phyloP scores from a whole-genome alignment of 2,888 invertebrate species.

The Microctonus hyperodae region DNA sequence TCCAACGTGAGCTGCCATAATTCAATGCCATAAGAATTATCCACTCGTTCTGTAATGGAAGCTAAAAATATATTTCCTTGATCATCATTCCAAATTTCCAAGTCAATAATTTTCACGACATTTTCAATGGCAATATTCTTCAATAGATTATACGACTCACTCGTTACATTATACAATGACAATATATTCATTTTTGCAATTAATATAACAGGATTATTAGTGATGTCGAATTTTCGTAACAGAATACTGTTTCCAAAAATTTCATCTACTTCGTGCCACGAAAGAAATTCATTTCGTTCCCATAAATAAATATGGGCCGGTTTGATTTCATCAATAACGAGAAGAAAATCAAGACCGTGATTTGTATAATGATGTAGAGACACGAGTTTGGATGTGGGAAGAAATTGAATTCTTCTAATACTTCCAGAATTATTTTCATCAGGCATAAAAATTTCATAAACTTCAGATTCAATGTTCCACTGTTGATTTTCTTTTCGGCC shows the following conservation, averaged over 20 bases:
- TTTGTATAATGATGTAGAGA: conserved; percentile 46
- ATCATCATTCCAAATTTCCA: conserved; percentile 36
- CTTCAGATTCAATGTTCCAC: conserved; percentile 39
- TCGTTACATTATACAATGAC: conserved; percentile 44
- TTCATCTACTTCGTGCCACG: conserved; percentile 44
- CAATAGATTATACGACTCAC: conserved; percentile 30
- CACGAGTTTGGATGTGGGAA: conserved; percentile 42
- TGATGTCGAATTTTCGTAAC: conserved; percentile 37
- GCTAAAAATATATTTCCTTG: conserved; percentile 38
- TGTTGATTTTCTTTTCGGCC: conserved; percentile 35
- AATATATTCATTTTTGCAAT: conserved; percentile 40
- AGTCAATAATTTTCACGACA: conserved; percentile 41
- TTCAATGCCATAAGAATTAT: conserved; percentile 37
- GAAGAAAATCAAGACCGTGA: conserved; percentile 41
- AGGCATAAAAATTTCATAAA: conserved; percentile 43
- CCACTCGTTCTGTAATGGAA: conserved; percentile 36
- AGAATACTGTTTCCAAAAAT: conserved; percentile 37
- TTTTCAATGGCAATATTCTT: conserved; percentile 32
- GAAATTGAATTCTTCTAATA: conserved; percentile 43
- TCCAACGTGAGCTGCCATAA: conserved; percentile 42
- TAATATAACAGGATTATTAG: conserved; percentile 47
- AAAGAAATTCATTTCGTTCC: conserved; percentile 49
- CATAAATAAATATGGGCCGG: conserved; percentile 49
- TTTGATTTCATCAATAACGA: conserved; percentile 42
- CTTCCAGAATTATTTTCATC: conserved; percentile 27